Conservation (phyloP, 2,113 vertebrate species). For the Laticauda colubrina region DNA sequence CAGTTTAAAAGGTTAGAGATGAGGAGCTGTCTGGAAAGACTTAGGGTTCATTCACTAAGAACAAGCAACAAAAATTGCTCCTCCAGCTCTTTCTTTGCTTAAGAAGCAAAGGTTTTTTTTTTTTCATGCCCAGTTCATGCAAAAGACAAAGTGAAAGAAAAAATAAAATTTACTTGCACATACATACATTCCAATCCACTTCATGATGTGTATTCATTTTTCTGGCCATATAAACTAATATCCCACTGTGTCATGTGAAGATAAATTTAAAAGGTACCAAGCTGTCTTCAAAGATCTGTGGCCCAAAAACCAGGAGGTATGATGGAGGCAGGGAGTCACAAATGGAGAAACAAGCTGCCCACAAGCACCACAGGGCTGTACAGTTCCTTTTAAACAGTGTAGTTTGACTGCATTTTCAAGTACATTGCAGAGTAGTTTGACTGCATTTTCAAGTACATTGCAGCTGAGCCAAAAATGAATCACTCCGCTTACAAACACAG, state of each 20-base stretch:
- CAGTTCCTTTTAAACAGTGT: not conserved
- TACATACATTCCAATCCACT: not conserved
- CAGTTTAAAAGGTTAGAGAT: not conserved
- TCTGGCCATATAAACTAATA: not conserved
- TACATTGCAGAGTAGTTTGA: not conserved
- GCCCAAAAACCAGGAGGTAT: not conserved
- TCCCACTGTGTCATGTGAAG: not conserved
- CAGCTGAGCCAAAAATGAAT: not conserved
- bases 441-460: not conserved
- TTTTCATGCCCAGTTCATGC: not conserved
- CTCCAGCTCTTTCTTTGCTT: not conserved
- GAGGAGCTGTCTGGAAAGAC: not conserved
- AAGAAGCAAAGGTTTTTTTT: not conserved
- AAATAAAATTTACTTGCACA: not conserved
- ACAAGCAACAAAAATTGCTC: not conserved
- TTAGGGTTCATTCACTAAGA: not conserved
- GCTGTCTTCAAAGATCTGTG: not conserved
- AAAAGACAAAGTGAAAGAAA: not conserved
- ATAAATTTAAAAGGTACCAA: not conserved
- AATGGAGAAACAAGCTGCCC: not conserved
- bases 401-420: not conserved
- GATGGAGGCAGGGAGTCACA: not conserved
- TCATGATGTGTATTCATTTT: not conserved
- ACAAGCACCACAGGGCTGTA: not conserved
- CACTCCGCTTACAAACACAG: not conserved